Base-by-base conservation (phyloP, 37 sponge, comb jelly and placozoan species). In the Sycon ciliatum region DNA sequence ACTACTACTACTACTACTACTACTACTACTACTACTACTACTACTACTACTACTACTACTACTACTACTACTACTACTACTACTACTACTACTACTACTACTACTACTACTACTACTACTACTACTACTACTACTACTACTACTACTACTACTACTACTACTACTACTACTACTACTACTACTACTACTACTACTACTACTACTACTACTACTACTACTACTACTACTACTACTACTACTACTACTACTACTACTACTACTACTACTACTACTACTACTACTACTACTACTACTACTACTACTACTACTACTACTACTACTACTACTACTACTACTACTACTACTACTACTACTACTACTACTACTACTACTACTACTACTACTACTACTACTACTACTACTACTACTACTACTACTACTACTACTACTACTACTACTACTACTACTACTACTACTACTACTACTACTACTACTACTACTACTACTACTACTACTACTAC, bases 1-100 rank as follows among this genome's bases (percentile, higher is more conserved):
- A 46, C 53, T 46, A 46, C 53, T 46, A 46, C 53, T 46, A 46
- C 53, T 46, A 46, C 53, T 46, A 46, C 53, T 46, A 46, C 53
- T 46, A 46, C 53, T 46, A 46, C 53, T 46, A 46, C 53, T 46
- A 46, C 53, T 46, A 46, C 53, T 46, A 46, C 53, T 46, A 46
- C 53, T 46, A 46, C 53, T 46, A 46, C 53, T 46, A 46, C 53
- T 46, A 46, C 53, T 46, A 46, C 53, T 46, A 46, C 53, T 46
- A 46, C 53, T 46, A 46, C 53, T 46, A 46, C 53, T 46, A 46
- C 53, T 46, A 46, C 53, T 46, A 46, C 53, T 46, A 46, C 53
- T 46, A 46, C 53, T 46, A 46, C 16, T 18, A 11, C 16, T 18
- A 18, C 11, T 46, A 46, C 53, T 46, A 46, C 53, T 46, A 46